Evolutionary conservation across 2,888 invertebrate species (phyloP).

Genomic region (Rhorus exstirpatorius): DNA sequence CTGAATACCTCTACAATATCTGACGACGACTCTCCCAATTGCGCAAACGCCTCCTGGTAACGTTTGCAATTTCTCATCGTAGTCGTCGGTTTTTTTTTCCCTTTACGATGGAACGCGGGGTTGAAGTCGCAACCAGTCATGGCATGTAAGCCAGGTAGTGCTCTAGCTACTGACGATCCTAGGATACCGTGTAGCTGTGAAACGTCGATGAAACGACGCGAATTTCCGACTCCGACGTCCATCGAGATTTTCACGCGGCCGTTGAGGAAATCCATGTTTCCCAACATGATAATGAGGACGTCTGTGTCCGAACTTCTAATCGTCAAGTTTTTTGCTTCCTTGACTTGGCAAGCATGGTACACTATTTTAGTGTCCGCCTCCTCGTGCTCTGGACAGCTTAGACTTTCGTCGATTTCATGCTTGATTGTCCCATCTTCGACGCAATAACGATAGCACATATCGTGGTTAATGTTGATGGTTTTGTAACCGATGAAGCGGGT

Average conservation of each 20-base stretch:
- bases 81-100: no score
- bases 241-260: slow-evolving; percentile 47
- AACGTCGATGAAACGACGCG: slow-evolving; percentile 20
- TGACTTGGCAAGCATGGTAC: not conserved
- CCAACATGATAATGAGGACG: slow-evolving; percentile 36
- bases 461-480: no score
- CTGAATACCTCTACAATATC: slow-evolving; percentile 63
- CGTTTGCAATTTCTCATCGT: no score
- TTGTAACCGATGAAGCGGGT: no score
- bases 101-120: slow-evolving; percentile 61
- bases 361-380: no score
- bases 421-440: not conserved
- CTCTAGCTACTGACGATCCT: slow-evolving; percentile 12
- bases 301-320: slow-evolving; percentile 16
- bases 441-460: no score
- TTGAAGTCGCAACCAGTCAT: slow-evolving; percentile 64
- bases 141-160: slow-evolving; percentile 59
- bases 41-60: no score
- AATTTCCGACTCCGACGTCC: slow-evolving; percentile 45
- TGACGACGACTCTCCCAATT: no score
- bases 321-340: no score
- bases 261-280: slow-evolving; percentile 48
- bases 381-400: slow-evolving; percentile 67
- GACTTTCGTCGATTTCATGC: no score
- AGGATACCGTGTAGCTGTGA: slow-evolving; percentile 11